These are phyloP conservation scores for Meandrusa payeni DNA, from an alignment of 2,888 invertebrate species.

Conservation along the genomic window DNA sequence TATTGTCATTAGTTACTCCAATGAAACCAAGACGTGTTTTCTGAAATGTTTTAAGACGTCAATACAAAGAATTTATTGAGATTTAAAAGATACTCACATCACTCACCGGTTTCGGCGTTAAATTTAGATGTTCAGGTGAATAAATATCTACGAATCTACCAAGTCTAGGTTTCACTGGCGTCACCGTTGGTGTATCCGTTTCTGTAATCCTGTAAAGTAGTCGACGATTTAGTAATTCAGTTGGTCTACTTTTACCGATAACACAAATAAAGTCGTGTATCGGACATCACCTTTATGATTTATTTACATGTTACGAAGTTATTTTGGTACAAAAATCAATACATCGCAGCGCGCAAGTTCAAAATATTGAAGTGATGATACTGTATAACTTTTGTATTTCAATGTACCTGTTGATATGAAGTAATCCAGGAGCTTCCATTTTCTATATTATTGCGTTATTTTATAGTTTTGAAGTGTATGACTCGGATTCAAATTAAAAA, in stretches of 20 bases:
- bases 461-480: too few species aligned
- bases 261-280: slow-evolving; percentile 21
- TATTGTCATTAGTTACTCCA: slow-evolving; percentile 50
- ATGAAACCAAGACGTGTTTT: slow-evolving; percentile 41
- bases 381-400: slow-evolving; percentile 27
- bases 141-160: slow-evolving; percentile 69
- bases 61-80: neutral
- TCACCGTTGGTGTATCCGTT: slow-evolving; percentile 45
- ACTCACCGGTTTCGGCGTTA: slow-evolving; percentile 69
- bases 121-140: slow-evolving; percentile 74
- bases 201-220: slow-evolving; percentile 40
- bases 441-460: too few species aligned
- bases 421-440: slow-evolving; percentile 47
- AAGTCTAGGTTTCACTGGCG: slow-evolving; percentile 63
- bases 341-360: slow-evolving; percentile 74
- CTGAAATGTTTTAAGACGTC: slow-evolving; percentile 38
- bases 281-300: slow-evolving; percentile 63
- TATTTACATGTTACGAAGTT: slow-evolving; percentile 76
- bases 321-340: slow-evolving; percentile 78
- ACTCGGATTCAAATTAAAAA: too few species aligned
- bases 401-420: slow-evolving; percentile 48
- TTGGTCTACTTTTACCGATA: slow-evolving; percentile 11
- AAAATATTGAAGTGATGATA: slow-evolving; percentile 39
- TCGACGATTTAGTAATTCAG: slow-evolving; percentile 19
- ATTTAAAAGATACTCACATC: slow-evolving; percentile 12